A percentile compares a stretch with the other conserved stretches of the same genome.
Evolutionary conservation across 2,113 vertebrate genomes (phyloP).

Genomic region (Bostrychus sinensis): DNA sequence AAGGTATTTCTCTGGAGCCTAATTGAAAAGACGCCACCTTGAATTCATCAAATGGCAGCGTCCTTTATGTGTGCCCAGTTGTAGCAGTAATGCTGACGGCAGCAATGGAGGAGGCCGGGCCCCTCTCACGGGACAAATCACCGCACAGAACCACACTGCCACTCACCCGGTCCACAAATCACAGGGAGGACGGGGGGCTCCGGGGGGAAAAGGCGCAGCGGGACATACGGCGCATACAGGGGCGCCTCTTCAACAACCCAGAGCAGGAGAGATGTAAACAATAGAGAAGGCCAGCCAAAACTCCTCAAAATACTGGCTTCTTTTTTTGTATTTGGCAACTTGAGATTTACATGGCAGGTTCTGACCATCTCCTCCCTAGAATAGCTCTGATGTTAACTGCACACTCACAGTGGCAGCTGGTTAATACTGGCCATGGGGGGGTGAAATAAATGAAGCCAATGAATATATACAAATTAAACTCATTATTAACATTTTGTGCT

Average conservation of each 20-base stretch:
- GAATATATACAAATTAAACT: too few species aligned
- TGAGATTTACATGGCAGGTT: constrained; percentile 35
- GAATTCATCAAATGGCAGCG: constrained; percentile 76
- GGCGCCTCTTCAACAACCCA: constrained; percentile 33
- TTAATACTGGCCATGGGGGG: too few species aligned
- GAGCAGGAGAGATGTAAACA: constrained; percentile 41
- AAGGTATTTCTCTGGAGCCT: constrained; percentile 80
- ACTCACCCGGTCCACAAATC: constrained; percentile 61
- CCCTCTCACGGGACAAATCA: constrained; percentile 52
- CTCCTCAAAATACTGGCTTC: constrained; percentile 29
- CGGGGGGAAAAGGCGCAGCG: constrained; percentile 34
- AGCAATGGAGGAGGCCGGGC: constrained; percentile 51
- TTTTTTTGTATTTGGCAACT: constrained; percentile 28
- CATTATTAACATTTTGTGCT: too few species aligned
- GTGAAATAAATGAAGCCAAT: too few species aligned
- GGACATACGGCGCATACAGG: constrained; percentile 38
- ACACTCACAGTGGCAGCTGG: too few species aligned
- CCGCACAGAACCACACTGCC: constrained; percentile 47
- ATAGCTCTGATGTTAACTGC: too few species aligned
- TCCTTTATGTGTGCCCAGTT: constrained; percentile 62
- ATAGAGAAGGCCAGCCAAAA: constrained; percentile 27
- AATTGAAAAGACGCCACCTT: constrained; percentile 80
- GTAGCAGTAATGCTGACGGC: constrained; percentile 61
- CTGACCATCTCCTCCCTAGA: constrained; percentile 4
- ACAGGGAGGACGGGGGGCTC: constrained; percentile 32